Conservation (phyloP, 1,140 invertebrate genomes). For the Pentalonia nigronervosa region DNA sequence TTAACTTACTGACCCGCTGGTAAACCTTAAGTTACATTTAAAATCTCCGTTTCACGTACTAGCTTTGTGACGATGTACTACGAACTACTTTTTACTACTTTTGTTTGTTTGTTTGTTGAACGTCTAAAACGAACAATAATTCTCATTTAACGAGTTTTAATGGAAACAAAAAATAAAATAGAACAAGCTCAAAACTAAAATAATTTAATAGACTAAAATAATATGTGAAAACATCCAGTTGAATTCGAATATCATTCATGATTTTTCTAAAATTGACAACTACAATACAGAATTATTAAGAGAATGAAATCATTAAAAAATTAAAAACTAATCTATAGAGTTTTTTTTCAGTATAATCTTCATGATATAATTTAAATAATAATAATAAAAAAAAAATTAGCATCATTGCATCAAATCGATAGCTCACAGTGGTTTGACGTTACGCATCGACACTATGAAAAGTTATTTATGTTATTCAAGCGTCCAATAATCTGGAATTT, state of each 20-base stretch:
- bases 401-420: neutral
- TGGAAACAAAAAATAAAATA: neutral
- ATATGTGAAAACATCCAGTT: neutral
- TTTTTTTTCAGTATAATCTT: no score
- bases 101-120: neutral
- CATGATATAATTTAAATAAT: no score
- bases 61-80: constrained; percentile 14
- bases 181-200: neutral
- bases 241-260: neutral
- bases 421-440: neutral
- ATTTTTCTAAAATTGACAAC: neutral
- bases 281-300: neutral
- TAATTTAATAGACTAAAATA: neutral
- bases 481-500: neutral
- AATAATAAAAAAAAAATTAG: no score
- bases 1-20: neutral
- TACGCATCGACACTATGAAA: neutral
- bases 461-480: neutral
- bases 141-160: constrained; percentile 7
- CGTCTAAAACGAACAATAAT: constrained; percentile 29
- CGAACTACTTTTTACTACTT: neutral
- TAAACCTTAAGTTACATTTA: constrained; percentile 17
- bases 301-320: neutral
- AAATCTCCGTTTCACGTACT: neutral
- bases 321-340: neutral